Evolutionary conservation across 2,888 invertebrate genomes (phyloP), one percentile per base, ranked within the genome.

Genomic region (Agrenia bidenticulata): DNA sequence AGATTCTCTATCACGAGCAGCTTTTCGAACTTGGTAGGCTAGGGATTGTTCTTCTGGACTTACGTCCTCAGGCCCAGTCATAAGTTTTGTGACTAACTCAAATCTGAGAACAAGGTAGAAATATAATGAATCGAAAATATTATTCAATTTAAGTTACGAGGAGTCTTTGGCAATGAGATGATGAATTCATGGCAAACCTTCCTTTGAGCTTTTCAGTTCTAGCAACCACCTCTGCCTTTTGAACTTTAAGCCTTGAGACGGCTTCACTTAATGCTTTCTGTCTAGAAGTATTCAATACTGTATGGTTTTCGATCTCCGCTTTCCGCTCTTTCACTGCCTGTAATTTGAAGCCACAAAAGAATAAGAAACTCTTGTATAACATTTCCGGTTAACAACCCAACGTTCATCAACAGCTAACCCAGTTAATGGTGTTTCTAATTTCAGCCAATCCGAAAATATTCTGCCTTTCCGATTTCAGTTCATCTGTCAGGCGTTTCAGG

Each of bases 311-410:
- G 11, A 70, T 70, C 42, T 70, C 69, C 5, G 60, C 21, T 51
- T 64, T 70, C 37, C 69, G 61, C 49, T 70, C 69, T 60, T 60
- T 62, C 5, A 66, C 69, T 2, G 65, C 66, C 69, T 69, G 41
- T 4, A 21, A 41, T 5, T 41, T 21, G 15, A 21, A 37, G 21
- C 4, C 17, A 7, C 7, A 49, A 49, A 39, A 13, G 15, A 39
- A 39, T 39, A 39, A 39, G 15, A 15, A n/a, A n/a, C n/a, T n/a
- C n/a, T n/a, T n/a, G n/a, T n/a, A n/a, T n/a, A n/a, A n/a, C n/a
- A n/a, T n/a, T n/a, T n/a, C n/a, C n/a, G n/a, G n/a, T n/a, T n/a
- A n/a, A n/a, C n/a, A n/a, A n/a, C n/a, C n/a, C n/a, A n/a, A n/a
- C n/a, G n/a, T n/a, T n/a, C n/a, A n/a, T n/a, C n/a, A n/a, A n/a